A percentile compares a stretch with the other conserved stretches of the same genome.
These are phyloP conservation scores for Drosophila tanythrix DNA, from an alignment of 2,888 invertebrate genomes.

Conservation along the genomic window DNA sequence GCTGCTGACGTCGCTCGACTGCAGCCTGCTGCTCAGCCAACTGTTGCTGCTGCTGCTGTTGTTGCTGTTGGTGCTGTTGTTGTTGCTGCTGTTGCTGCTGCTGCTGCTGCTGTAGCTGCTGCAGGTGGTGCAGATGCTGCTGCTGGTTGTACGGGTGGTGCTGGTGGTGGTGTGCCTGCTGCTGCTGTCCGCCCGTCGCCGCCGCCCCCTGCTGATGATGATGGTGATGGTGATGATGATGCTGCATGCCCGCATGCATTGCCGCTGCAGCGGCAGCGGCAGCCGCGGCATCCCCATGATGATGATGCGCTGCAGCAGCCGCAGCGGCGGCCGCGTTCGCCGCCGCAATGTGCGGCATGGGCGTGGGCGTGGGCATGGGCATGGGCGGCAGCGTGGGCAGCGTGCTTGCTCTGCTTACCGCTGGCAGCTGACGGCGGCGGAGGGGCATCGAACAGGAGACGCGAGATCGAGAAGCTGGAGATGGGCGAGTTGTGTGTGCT, in stretches of 20 bases:
- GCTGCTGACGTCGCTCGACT: conserved; percentile 55
- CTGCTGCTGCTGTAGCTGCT: conserved; percentile 76
- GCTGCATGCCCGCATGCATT: conserved; percentile 59
- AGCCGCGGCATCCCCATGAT: conserved; percentile 54
- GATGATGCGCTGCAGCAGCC: conserved; percentile 57
- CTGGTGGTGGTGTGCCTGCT: conserved; percentile 59
- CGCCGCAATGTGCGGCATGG: conserved; percentile 65
- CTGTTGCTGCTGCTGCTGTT: conserved; percentile 75
- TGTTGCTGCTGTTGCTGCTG: conserved; percentile 62
- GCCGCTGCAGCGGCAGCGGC: conserved; percentile 53
- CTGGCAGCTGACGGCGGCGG: conserved; percentile 50
- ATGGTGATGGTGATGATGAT: conserved; percentile 60
- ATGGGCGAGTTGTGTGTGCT: conserved; percentile 85
- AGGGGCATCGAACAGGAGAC: conserved; percentile 83
- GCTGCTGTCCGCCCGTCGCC: conserved; percentile 29
- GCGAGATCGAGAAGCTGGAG: conserved; percentile 84
- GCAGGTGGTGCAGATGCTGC: conserved; percentile 80
- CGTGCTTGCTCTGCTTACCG: conserved; percentile 61
- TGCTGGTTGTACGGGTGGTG: conserved; percentile 82
- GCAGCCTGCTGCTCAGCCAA: conserved; percentile 61
- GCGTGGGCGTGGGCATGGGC: conserved; percentile 52
- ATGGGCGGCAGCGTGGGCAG: conserved; percentile 59
- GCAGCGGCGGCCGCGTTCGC: conserved; percentile 57
- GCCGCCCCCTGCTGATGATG: conserved; percentile 46
- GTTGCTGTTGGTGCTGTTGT: conserved; percentile 75